Evolutionary conservation across 2,113 vertebrate genomes (phyloP).

Genomic region (Vulpes ferrilata): DNA sequence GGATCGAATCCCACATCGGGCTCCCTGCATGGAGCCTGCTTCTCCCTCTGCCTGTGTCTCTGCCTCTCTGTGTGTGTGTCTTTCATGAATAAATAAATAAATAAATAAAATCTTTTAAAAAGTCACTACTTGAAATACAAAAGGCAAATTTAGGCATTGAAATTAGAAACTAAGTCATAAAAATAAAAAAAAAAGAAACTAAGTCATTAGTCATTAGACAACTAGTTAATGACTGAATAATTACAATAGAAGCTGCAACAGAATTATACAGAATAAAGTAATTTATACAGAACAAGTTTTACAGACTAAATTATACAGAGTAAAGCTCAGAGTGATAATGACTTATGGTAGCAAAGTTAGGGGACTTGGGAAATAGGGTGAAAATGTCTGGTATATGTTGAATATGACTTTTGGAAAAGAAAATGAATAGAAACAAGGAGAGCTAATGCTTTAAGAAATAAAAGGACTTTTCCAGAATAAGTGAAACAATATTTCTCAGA

Average conservation of each 20-base stretch:
- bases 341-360: not conserved
- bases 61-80: too few relatives aligned
- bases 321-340: not conserved
- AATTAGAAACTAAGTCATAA: not conserved
- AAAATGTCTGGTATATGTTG: not conserved
- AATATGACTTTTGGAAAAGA: not conserved
- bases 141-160: not conserved
- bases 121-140: not conserved
- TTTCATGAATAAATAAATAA: too few relatives aligned
- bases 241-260: not conserved
- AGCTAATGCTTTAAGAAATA: not conserved
- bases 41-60: too few relatives aligned
- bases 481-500: not conserved
- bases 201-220: not conserved
- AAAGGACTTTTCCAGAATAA: not conserved
- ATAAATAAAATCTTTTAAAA: not conserved
- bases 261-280: not conserved
- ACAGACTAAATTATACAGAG: not conserved
- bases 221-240: not conserved
- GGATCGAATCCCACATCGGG: too few relatives aligned
- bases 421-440: not conserved
- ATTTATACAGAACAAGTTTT: too few relatives aligned
- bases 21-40: too few relatives aligned
- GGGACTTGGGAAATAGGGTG: not conserved
- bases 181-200: not conserved